A percentile compares a stretch with the other conserved stretches of the same genome.
phyloP scores from a whole-genome alignment of 1,140 invertebrate species.

The Lepidurus arcticus region DNA sequence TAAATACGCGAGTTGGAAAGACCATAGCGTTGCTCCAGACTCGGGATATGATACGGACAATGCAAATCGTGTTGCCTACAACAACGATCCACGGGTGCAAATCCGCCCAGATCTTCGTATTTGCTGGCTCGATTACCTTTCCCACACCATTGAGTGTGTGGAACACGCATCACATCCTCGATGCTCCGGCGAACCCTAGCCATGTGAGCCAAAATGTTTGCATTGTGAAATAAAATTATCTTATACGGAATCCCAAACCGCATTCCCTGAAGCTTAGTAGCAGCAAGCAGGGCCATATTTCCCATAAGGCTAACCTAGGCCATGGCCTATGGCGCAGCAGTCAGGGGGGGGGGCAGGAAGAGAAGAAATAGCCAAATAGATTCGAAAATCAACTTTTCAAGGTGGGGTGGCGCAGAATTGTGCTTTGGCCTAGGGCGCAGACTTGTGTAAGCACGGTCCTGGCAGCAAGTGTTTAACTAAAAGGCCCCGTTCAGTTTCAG shows the following conservation, averaged over 20 bases:
- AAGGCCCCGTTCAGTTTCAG: neutral
- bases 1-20: constrained; percentile 76
- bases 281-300: neutral
- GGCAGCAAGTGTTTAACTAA: neutral
- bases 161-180: constrained; percentile 60
- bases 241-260: too few relatives aligned
- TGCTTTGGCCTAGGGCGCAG: neutral
- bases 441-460: neutral
- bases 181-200: constrained; percentile 49
- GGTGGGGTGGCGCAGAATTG: too few relatives aligned
- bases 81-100: constrained; percentile 69
- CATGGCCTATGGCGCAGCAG: too few relatives aligned
- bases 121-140: constrained; percentile 66
- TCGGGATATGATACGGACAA: constrained; percentile 72
- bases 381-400: neutral
- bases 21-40: constrained; percentile 68
- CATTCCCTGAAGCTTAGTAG: too few relatives aligned
- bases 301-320: too few relatives aligned
- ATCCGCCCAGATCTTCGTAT: constrained; percentile 69
- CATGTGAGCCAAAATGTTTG: neutral
- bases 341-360: too few relatives aligned
- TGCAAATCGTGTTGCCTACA: constrained; percentile 73
- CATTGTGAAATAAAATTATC: neutral
- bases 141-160: constrained; percentile 83
- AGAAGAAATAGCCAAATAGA: neutral